These are phyloP conservation scores for Thereva unica DNA, from an alignment of 2,888 invertebrate genomes.

Conservation along the genomic window DNA sequence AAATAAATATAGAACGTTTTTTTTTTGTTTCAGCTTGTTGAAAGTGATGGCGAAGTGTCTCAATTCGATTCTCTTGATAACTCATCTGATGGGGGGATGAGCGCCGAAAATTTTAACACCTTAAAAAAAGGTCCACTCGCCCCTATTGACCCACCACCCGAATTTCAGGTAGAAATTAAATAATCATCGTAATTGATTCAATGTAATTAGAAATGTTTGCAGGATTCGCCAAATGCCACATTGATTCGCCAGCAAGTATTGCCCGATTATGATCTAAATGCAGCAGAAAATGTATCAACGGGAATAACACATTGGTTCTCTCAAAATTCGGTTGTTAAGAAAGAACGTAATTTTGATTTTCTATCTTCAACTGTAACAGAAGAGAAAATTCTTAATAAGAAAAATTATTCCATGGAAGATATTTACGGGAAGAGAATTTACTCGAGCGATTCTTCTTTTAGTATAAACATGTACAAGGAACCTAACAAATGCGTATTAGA, in stretches of 20 bases:
- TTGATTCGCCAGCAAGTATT: slow-evolving; percentile 50
- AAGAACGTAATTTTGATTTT: slow-evolving; percentile 7
- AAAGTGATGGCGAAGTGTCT: slow-evolving; percentile 83
- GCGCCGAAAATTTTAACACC: slow-evolving; percentile 80
- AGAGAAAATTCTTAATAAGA: neutral
- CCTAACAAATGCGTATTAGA: slow-evolving; percentile 55
- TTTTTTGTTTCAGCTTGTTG: slow-evolving; percentile 65
- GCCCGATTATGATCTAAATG: slow-evolving; percentile 43
- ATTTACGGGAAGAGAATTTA: slow-evolving; percentile 53
- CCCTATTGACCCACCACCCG: slow-evolving; percentile 79
- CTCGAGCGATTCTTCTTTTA: slow-evolving; percentile 56
- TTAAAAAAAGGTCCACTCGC: slow-evolving; percentile 77
- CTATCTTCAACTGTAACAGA: neutral
- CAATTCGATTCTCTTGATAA: slow-evolving; percentile 78
- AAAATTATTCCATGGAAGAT: neutral
- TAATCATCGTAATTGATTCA: neutral
- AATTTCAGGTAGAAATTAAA: slow-evolving; percentile 69
- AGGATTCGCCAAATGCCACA: slow-evolving; percentile 57
- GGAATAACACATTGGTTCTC: slow-evolving; percentile 53
- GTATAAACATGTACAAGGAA: slow-evolving; percentile 57
- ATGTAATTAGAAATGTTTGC: slow-evolving; percentile 14
- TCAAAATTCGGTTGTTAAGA: slow-evolving; percentile 51
- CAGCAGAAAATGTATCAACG: slow-evolving; percentile 42
- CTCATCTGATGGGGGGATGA: slow-evolving; percentile 73
- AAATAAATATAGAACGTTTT: too few species aligned